These are phyloP conservation scores for Ips nitidus DNA, from an alignment of 1,140 invertebrate species.

Conservation along the genomic window DNA sequence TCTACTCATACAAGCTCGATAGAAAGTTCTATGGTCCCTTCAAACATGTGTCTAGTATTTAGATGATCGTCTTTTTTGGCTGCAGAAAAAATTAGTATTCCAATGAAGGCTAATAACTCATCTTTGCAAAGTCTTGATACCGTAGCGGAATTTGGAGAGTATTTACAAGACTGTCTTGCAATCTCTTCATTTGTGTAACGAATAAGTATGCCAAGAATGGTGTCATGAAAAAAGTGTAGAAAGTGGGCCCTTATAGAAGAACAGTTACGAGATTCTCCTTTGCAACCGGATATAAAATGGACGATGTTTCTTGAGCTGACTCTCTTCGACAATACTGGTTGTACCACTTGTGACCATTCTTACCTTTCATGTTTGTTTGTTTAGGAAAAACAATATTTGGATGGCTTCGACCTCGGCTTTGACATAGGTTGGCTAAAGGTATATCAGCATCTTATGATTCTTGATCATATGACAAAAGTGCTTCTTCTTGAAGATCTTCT, in stretches of 20 bases:
- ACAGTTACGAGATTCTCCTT: slow-evolving; percentile 34
- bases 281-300: slow-evolving; percentile 29
- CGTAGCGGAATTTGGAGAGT: too few relatives aligned
- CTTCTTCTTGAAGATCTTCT: too few relatives aligned
- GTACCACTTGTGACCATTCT: slow-evolving; percentile 36
- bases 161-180: too few relatives aligned
- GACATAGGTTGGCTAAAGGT: slow-evolving; percentile 15
- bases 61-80: slow-evolving; percentile 44
- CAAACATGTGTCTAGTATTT: slow-evolving; percentile 41
- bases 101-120: too few relatives aligned
- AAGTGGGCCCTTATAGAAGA: too few relatives aligned
- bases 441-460: slow-evolving; percentile 13
- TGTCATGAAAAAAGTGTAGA: slow-evolving; percentile 30
- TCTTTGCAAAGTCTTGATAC: too few relatives aligned
- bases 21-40: slow-evolving; percentile 38
- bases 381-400: slow-evolving; percentile 20
- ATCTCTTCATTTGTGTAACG: too few relatives aligned
- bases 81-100: slow-evolving; percentile 41
- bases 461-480: too few relatives aligned
- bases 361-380: slow-evolving; percentile 30
- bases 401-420: too few relatives aligned
- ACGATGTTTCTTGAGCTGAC: slow-evolving; percentile 27
- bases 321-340: slow-evolving; percentile 20
- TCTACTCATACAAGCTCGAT: slow-evolving; percentile 45
- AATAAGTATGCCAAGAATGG: slow-evolving; percentile 26